These are phyloP conservation scores for Molossus molossus DNA, from an alignment of 2,797 vertebrate genomes.

Conservation along the genomic window DNA sequence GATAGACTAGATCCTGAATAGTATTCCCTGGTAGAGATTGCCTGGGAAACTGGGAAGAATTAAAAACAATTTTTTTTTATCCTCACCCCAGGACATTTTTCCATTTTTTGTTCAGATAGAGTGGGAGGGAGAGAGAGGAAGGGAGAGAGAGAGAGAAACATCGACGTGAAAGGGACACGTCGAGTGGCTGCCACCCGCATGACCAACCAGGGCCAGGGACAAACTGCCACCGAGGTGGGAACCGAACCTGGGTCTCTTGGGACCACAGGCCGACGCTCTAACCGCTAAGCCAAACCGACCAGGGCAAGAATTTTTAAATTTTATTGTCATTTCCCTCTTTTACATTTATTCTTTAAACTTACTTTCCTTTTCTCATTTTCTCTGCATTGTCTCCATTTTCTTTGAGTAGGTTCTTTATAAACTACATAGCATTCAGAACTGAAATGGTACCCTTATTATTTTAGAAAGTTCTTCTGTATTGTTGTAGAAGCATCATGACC, in stretches of 20 bases:
- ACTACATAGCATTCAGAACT: constrained; percentile 32
- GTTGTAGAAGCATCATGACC: not conserved
- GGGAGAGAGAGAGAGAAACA: too few relatives aligned
- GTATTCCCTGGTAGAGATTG: not conserved
- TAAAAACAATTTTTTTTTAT: too few relatives aligned
- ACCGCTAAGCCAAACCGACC: too few relatives aligned
- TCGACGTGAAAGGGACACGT: too few relatives aligned
- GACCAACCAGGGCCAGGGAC: too few relatives aligned
- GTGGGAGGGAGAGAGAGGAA: too few relatives aligned
- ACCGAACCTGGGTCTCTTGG: too few relatives aligned
- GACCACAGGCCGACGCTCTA: too few relatives aligned
- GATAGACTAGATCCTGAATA: not conserved
- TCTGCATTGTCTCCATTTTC: not conserved
- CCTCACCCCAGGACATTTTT: too few relatives aligned
- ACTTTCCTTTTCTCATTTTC: not conserved
- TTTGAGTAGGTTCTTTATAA: constrained; percentile 10
- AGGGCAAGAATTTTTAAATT: not conserved
- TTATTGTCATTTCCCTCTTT: not conserved
- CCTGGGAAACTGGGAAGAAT: constrained; percentile 12
- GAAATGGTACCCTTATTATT: not conserved
- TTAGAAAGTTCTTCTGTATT: not conserved
- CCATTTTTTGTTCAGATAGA: too few relatives aligned
- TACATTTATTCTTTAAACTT: constrained; percentile 44
- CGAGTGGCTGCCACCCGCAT: too few relatives aligned
- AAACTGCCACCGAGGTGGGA: too few relatives aligned